Evolutionary conservation across 1,140 invertebrate species (phyloP).

Genomic region (Aleiodes sp.): DNA sequence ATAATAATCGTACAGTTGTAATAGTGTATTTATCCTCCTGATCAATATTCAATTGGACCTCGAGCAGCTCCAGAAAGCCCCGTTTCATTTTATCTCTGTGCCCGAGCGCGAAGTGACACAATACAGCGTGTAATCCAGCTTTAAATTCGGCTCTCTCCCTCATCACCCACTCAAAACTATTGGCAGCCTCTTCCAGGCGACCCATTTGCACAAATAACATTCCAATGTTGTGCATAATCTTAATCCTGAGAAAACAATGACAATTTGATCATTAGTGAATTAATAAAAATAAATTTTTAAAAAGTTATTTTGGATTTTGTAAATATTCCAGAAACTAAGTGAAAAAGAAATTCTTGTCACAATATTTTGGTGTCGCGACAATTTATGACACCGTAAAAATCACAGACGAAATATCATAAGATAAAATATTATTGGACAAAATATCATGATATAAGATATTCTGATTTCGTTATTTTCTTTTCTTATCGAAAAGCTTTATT

Average conservation of each 20-base stretch:
- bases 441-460: too few relatives aligned
- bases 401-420: too few relatives aligned
- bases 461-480: too few relatives aligned
- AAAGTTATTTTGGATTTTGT: constrained; percentile 20
- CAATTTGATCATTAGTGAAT: too few relatives aligned
- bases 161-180: constrained; percentile 98
- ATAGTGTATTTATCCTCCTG: constrained; percentile 82
- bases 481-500: too few relatives aligned
- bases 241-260: constrained; percentile 74
- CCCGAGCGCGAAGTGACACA: constrained; percentile 93
- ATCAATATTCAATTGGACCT: constrained; percentile 85
- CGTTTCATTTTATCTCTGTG: constrained; percentile 95
- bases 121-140: constrained; percentile 86
- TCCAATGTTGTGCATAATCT: constrained; percentile 99
- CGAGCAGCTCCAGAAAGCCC: constrained; percentile 89
- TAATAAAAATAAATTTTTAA: constrained; percentile 31
- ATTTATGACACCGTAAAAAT: too few relatives aligned
- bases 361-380: too few relatives aligned
- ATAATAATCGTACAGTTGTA: constrained; percentile 53
- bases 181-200: constrained; percentile 94
- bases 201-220: constrained; percentile 95
- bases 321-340: not conserved
- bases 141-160: constrained; percentile 92
- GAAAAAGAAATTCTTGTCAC: too few relatives aligned
- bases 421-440: too few relatives aligned